Evolutionary conservation across 2,888 invertebrate species (phyloP).

Genomic region (Mimas tiliae): DNA sequence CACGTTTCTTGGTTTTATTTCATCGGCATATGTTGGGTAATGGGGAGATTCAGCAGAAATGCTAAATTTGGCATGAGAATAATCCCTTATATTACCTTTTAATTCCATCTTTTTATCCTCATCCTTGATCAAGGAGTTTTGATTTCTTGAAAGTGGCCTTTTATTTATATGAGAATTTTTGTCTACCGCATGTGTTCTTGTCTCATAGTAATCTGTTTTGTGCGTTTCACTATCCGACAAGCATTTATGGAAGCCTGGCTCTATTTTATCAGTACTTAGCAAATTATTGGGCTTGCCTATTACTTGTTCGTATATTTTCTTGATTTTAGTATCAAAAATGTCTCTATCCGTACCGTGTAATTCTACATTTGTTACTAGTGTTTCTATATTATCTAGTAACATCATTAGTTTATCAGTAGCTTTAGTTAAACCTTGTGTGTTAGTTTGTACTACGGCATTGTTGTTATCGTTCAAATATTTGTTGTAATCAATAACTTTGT

Average conservation of each 20-base stretch:
- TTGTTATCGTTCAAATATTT: constrained; percentile 37
- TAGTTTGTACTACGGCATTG: constrained; percentile 28
- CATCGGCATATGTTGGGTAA: constrained; percentile 28
- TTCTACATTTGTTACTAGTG: constrained; percentile 61
- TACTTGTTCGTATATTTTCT: constrained; percentile 62
- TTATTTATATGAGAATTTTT: constrained; percentile 8
- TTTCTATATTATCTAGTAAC: constrained; percentile 62
- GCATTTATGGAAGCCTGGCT: neutral
- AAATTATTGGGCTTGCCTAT: constrained; percentile 38
- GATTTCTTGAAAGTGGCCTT: constrained; percentile 11
- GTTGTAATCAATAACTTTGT: constrained; percentile 45
- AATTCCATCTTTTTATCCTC: constrained; percentile 25
- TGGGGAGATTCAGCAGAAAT: constrained; percentile 26
- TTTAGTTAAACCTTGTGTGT: constrained; percentile 39
- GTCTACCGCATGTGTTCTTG: neutral
- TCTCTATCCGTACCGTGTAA: constrained; percentile 56
- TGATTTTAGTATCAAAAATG: constrained; percentile 64
- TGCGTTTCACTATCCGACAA: neutral
- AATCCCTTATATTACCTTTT: constrained; percentile 31
- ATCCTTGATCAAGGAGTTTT: constrained; percentile 11
- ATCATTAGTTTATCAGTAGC: constrained; percentile 54
- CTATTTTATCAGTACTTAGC: constrained; percentile 12
- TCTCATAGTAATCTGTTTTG: neutral
- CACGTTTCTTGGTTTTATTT: constrained; percentile 27
- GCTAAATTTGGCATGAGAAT: constrained; percentile 28